A percentile compares a stretch with the other conserved stretches of the same genome.
Conservation (phyloP, 2,113 vertebrate species). For the Isurus oxyrinchus region DNA sequence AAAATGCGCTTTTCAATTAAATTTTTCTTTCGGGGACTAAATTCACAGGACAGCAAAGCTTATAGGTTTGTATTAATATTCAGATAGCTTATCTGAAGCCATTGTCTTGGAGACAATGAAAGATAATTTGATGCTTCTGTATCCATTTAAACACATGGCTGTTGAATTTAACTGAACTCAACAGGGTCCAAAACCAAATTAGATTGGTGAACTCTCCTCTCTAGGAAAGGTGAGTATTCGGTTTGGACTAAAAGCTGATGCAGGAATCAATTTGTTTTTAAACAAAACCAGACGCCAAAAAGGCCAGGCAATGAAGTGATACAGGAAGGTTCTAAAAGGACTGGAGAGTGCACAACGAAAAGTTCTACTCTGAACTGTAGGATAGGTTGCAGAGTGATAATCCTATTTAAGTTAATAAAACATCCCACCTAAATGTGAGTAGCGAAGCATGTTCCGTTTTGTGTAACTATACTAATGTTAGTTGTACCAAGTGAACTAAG, state of each 20-base stretch:
- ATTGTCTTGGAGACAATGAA: background rate
- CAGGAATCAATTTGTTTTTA: background rate
- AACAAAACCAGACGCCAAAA: background rate
- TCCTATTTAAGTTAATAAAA: background rate
- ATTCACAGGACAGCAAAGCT: background rate
- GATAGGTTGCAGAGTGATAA: background rate
- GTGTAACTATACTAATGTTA: background rate
- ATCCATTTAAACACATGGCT: background rate
- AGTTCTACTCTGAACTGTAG: background rate
- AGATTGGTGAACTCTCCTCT: too few relatives aligned
- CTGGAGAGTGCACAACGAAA: background rate
- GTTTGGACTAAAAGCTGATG: background rate
- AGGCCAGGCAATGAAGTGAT: background rate
- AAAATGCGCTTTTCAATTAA: background rate
- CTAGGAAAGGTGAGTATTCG: background rate
- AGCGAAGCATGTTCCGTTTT: background rate
- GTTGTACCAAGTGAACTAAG: background rate
- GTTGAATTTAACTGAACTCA: background rate
- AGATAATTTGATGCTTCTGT: background rate
- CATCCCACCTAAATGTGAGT: background rate
- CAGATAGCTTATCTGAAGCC: background rate
- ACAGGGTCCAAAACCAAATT: background rate
- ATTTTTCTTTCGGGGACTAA: background rate
- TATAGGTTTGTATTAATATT: background rate
- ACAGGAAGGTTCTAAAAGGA: background rate